These are phyloP conservation scores for Listronotus oregonensis DNA, from an alignment of 1,140 invertebrate species.

Conservation along the genomic window DNA sequence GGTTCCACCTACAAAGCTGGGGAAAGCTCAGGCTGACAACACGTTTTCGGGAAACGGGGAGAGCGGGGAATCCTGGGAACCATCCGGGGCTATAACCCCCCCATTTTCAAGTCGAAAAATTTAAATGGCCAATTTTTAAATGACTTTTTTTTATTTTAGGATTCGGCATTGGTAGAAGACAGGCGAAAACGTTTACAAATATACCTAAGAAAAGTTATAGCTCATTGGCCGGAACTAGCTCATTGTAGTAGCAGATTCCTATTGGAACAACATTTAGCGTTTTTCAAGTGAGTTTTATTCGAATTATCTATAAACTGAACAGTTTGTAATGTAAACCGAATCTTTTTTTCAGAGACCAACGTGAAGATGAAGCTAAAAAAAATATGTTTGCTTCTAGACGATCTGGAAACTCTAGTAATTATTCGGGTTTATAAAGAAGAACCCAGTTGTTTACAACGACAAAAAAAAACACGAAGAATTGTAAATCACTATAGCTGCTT, in stretches of 20 bases:
- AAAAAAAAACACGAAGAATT: no score
- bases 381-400: conserved; percentile 46
- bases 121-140: no score
- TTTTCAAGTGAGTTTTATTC: conserved; percentile 72
- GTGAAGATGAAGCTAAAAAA: conserved; percentile 44
- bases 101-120: no score
- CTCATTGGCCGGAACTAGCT: conserved; percentile 72
- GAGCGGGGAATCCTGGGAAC: no score
- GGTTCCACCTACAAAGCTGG: no score
- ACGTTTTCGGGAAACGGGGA: no score
- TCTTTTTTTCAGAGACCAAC: conserved; percentile 45
- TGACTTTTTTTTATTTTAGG: no score
- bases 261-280: conserved; percentile 74
- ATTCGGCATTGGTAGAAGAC: conserved; percentile 79
- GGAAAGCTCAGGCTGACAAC: no score
- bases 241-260: conserved; percentile 70
- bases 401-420: conserved; percentile 40
- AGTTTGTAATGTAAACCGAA: neutral
- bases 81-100: no score
- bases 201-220: conserved; percentile 78
- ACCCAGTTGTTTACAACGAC: neutral
- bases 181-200: conserved; percentile 75
- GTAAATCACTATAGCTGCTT: no score
- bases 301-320: no score
- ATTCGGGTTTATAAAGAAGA: conserved; percentile 49